Evolutionary conservation across 2,113 vertebrate genomes (phyloP), one percentile per base, ranked within the genome.

Genomic region (Toxotes chatareus): DNA sequence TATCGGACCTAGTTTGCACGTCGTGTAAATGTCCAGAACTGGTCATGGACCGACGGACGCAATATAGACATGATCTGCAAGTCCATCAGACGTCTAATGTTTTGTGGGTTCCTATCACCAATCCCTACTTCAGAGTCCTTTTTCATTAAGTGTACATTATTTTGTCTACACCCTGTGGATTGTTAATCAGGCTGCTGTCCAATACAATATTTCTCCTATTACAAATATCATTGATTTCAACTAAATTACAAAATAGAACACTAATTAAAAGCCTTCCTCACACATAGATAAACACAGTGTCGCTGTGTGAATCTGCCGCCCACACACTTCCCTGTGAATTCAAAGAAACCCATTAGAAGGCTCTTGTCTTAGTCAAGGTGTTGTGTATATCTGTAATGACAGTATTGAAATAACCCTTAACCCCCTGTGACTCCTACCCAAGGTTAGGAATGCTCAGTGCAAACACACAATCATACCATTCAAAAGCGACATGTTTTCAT

Each of bases 381-480:
- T 80, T 73, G 13, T 23, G 19, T 49, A 47, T 2, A 59, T 17
- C 40, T 5, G 21, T 69, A 80, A 81, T 68, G 65, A 89, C 73
- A 80, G 67, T 60, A 85, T 60, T 84, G 70, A 83, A 85, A 85
- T 77, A 76, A 88, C 75, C 66, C 46, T 71, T 88, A 83, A 87
- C 78, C 80, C 60, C 19, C 0, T 19, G 9, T 10, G 55, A 70
- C 49, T 70, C 62, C 60, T 55, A 32, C 66, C 60, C 61, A 23
- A 66, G 79, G 86, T 81, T 44, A 80, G 82, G 76, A 88, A 92
- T 89, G 72, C 44, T 38, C 27, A 76, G 73, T 31, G 61, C 63
- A 92, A 89, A 91, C 86, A 87, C 40, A 57, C 74, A 88, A 89
- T 88, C 83, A 80, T 74, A 56, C 63, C 47, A 76, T 79, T 83